phyloP scores from a whole-genome alignment of 2,888 invertebrate genomes.

The Drosophila pullipes region DNA sequence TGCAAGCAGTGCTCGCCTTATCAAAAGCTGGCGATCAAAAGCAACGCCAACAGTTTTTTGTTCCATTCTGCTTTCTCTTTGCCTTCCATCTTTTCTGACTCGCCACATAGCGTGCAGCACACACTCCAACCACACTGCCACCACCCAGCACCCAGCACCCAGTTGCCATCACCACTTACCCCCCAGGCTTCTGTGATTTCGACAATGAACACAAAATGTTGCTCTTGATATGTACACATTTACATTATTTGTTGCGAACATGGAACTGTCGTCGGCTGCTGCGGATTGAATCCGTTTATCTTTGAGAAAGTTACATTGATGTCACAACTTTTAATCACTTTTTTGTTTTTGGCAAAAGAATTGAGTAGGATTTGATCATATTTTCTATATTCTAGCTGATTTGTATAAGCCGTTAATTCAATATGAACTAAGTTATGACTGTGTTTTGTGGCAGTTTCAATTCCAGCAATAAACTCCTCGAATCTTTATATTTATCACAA shows the following conservation, averaged over 20 bases:
- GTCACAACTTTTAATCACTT: slow-evolving; percentile 3
- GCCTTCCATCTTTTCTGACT: slow-evolving; percentile 4
- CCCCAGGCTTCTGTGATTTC: background rate
- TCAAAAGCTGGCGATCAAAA: slow-evolving; percentile 70
- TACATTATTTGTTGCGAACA: background rate
- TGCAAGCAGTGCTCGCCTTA: slow-evolving; percentile 60
- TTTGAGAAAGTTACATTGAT: no score
- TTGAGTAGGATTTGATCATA: background rate
- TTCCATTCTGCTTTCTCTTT: slow-evolving; percentile 23
- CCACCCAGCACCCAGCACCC: background rate
- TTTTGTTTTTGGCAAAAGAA: background rate
- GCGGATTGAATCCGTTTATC: background rate
- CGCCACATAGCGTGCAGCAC: background rate
- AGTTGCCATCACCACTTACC: background rate
- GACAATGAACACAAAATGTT: slow-evolving; percentile 33
- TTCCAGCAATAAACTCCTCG: background rate
- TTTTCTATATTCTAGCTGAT: background rate
- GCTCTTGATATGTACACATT: slow-evolving; percentile 10
- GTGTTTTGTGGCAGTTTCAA: background rate
- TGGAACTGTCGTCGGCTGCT: background rate
- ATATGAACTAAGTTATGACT: background rate
- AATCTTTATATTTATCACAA: no score
- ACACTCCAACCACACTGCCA: background rate
- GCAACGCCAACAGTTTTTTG: slow-evolving; percentile 44
- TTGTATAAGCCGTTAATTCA: background rate